phyloP scores from a whole-genome alignment of 2,888 invertebrate genomes.

The Pseudococcus viburni region DNA sequence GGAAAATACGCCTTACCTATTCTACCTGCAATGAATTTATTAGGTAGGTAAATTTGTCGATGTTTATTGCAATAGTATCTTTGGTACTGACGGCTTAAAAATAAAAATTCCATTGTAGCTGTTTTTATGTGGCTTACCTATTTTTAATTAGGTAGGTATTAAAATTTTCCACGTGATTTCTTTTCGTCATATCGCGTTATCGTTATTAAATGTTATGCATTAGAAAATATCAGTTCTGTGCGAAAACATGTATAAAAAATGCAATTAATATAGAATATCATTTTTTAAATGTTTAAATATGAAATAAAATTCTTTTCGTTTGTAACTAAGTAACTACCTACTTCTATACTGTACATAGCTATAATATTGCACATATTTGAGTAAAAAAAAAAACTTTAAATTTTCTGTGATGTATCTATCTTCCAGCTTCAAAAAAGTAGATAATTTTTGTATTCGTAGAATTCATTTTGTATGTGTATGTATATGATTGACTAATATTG shows the following conservation, averaged over 20 bases:
- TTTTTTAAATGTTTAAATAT: neutral
- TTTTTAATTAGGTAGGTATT: neutral
- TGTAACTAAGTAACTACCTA: neutral
- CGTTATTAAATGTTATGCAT: neutral
- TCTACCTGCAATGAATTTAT: too few relatives aligned
- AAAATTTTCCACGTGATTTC: neutral
- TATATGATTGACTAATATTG: conserved; percentile 6
- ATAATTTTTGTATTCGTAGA: conserved; percentile 10
- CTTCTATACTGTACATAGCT: conserved; percentile 23
- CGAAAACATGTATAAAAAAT: neutral
- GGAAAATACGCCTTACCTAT: neutral
- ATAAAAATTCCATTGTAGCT: too few relatives aligned
- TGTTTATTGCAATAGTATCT: too few relatives aligned
- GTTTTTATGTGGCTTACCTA: neutral
- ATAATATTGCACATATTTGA: neutral
- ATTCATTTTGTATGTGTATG: neutral
- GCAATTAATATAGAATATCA: neutral
- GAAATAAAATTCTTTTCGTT: neutral
- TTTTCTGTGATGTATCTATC: conserved; percentile 50
- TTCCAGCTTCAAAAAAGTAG: conserved; percentile 48
- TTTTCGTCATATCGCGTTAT: neutral
- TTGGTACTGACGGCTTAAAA: too few relatives aligned
- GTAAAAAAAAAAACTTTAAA: conserved; percentile 9
- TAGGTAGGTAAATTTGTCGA: too few relatives aligned
- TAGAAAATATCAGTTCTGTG: neutral